phyloP scores from a whole-genome alignment of 1,140 invertebrate species.

The Cherax destructor region DNA sequence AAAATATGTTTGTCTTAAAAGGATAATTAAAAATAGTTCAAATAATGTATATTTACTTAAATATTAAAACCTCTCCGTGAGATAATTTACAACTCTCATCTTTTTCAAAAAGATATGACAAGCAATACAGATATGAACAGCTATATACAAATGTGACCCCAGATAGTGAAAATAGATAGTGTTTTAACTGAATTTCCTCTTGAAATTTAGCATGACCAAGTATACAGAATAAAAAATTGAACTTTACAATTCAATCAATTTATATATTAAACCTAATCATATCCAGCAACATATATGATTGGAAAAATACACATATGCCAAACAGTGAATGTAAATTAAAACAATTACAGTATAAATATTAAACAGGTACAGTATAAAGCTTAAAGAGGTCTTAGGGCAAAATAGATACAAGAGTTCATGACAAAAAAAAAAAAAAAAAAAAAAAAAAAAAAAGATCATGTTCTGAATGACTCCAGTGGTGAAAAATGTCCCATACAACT shows the following conservation, averaged over 20 bases:
- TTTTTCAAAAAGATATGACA: background rate
- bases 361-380: background rate
- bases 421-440: background rate
- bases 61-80: background rate
- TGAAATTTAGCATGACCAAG: background rate
- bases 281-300: background rate
- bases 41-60: constrained; percentile 1
- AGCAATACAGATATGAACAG: background rate
- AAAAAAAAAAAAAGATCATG: background rate
- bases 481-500: background rate
- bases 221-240: background rate
- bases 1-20: background rate
- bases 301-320: background rate
- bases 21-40: background rate
- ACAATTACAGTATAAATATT: too few species aligned
- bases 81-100: background rate
- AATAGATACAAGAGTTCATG: background rate
- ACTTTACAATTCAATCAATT: background rate
- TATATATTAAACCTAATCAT: background rate
- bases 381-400: background rate
- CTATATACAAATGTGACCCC: constrained; percentile 15
- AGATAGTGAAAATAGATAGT: background rate
- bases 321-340: background rate
- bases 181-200: background rate
- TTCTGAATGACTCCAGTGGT: background rate